Evolutionary conservation across 1,140 invertebrate genomes (phyloP).

Genomic region (Eueides isabella): DNA sequence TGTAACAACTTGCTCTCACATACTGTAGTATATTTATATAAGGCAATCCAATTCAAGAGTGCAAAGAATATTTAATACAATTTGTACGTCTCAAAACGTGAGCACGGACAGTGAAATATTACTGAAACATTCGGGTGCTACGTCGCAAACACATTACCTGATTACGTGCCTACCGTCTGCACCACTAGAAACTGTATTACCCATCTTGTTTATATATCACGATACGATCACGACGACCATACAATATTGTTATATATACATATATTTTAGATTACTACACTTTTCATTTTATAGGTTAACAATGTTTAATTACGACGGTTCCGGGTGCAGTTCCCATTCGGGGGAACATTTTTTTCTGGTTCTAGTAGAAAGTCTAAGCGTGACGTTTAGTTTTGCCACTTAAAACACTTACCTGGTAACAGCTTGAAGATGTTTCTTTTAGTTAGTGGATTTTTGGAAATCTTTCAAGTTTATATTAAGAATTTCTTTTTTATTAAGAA

Average conservation of each 20-base stretch:
- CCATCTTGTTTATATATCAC: conserved; percentile 1
- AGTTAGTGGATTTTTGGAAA: too few relatives aligned
- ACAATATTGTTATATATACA: background rate
- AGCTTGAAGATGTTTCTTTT: too few relatives aligned
- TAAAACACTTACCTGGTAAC: too few relatives aligned
- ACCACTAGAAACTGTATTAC: conserved; percentile 8
- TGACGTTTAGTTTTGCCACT: too few relatives aligned
- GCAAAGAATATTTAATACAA: conserved; percentile 26
- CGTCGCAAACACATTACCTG: conserved; percentile 56
- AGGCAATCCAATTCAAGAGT: conserved; percentile 15
- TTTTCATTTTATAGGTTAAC: too few relatives aligned
- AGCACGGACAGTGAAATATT: conserved; percentile 27
- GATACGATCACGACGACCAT: conserved; percentile 9
- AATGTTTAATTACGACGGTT: too few relatives aligned
- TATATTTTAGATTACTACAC: too few relatives aligned
- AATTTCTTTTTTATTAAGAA: too few relatives aligned
- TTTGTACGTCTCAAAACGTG: conserved; percentile 28
- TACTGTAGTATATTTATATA: background rate
- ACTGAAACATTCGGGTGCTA: conserved; percentile 29
- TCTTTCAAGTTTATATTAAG: too few relatives aligned
- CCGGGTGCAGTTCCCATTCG: too few relatives aligned
- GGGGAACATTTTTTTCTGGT: too few relatives aligned
- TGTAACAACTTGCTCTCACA: background rate
- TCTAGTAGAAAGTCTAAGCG: too few relatives aligned
- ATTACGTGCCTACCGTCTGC: conserved; percentile 45